These are phyloP conservation scores for Agrochola litura DNA, from an alignment of 2,888 invertebrate species.

Conservation along the genomic window DNA sequence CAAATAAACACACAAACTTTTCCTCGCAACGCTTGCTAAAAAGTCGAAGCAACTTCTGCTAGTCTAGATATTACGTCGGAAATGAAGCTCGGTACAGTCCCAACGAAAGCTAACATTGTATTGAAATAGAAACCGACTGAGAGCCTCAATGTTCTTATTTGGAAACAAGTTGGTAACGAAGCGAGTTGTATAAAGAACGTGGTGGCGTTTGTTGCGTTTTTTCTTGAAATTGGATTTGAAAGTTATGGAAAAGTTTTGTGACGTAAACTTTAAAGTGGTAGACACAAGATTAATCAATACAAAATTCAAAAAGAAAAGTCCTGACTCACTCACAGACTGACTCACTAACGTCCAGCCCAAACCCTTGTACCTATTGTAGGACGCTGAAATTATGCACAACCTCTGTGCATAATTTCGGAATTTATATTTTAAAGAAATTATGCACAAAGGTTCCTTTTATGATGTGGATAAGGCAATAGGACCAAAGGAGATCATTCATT, in stretches of 20 bases:
- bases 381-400: neutral
- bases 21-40: slow-evolving; percentile 58
- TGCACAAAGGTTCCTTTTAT: neutral
- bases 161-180: slow-evolving; percentile 61
- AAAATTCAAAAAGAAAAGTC: neutral
- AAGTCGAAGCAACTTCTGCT: slow-evolving; percentile 61
- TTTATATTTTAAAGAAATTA: neutral
- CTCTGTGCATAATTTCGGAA: no score
- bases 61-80: slow-evolving; percentile 68
- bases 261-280: slow-evolving; percentile 8
- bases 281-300: neutral
- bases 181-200: slow-evolving; percentile 33
- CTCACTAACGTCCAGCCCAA: neutral
- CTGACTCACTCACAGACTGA: neutral
- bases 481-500: no score
- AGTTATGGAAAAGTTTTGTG: slow-evolving; percentile 17
- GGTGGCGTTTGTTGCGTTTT: slow-evolving; percentile 22
- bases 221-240: slow-evolving; percentile 31
- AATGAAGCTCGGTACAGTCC: slow-evolving; percentile 63
- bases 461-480: no score
- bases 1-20: slow-evolving; percentile 63
- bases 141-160: slow-evolving; percentile 65
- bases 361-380: neutral
- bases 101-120: slow-evolving; percentile 68
- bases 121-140: slow-evolving; percentile 66